Base-by-base conservation (phyloP, 2,797 vertebrate genomes). In the Neosalanx taihuensis region DNA sequence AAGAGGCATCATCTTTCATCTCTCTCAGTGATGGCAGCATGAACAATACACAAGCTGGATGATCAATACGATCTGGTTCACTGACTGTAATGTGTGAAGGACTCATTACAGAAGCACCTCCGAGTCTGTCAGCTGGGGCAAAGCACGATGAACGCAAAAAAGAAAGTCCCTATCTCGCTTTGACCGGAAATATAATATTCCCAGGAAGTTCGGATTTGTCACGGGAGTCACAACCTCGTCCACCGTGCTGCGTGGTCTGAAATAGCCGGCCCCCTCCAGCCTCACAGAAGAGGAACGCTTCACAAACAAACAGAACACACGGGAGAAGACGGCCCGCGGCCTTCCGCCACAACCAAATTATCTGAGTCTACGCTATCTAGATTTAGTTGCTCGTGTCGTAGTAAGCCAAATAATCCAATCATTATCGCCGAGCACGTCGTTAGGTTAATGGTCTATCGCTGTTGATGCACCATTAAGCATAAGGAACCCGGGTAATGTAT, bases 351-450 rank as follows among this genome's bases (percentile, higher is more conserved):
- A 81, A 80, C 75, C 17, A 63, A 85, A 89, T 86, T 83, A 88
- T 72, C 79, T 37, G 0, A 13, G 15, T 64, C 62, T 31, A 20
- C 18, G 5, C 18, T 64, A 64, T 37, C 31, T 18, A 64, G 3
- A 5, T 13, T 33, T 17, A 10, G 31, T 64, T 70, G 75, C 83
- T 88, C 86, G 72, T 83, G 83, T 76, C 86, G 79, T 72, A 73
- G 79, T 82, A 85, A 90, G 83, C 86, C 87, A 85, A 88, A 87
- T 86, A 89, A 85, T 88, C 84, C 80, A 83, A 67, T 88, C 60
- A 58, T 87, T 89, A 89, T 87, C 77, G 49, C 82, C 74, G 71
- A 81, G 83, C 81, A 83, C 86, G 86, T 89, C 88, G 87, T 90
- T 89, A 81, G 78, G 86, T 76, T 87, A 87, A 89, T 83, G 83